Conservation (phyloP, 2,888 invertebrate species). For the Leptopilina syphax region DNA sequence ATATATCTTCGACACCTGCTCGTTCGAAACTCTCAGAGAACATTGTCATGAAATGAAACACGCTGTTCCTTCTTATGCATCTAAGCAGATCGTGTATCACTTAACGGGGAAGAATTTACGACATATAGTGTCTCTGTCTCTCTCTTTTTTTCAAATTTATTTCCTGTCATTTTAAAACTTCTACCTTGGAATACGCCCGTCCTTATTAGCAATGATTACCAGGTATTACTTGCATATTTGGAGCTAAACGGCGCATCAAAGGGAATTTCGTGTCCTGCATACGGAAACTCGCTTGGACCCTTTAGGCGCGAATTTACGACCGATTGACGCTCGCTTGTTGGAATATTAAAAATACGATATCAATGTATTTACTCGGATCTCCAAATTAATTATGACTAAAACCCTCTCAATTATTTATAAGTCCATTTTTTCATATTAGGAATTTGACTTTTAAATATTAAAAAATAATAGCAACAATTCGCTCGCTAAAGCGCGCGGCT, state of each 20-base stretch:
- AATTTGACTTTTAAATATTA: not conserved
- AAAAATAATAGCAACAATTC: not conserved
- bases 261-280: slow-evolving; percentile 65
- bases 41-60: slow-evolving; percentile 52
- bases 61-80: slow-evolving; percentile 44
- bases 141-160: slow-evolving; percentile 39
- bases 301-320: slow-evolving; percentile 44
- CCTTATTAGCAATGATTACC: slow-evolving; percentile 70
- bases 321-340: not conserved
- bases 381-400: slow-evolving; percentile 1
- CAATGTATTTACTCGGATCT: not conserved
- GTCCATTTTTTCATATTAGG: not conserved
- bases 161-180: slow-evolving; percentile 48
- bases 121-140: not conserved
- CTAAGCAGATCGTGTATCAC: slow-evolving; percentile 33
- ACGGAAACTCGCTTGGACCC: slow-evolving; percentile 55
- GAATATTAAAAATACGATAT: slow-evolving; percentile 28
- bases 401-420: slow-evolving; percentile 17
- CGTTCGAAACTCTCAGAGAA: slow-evolving; percentile 45
- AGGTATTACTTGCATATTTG: slow-evolving; percentile 70
- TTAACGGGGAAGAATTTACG: slow-evolving; percentile 31
- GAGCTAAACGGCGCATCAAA: slow-evolving; percentile 66
- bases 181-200: slow-evolving; percentile 45
- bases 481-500: no score
- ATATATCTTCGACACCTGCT: slow-evolving; percentile 49